These are phyloP conservation scores for Drosophila mojavensis DNA, from an alignment of 1,140 invertebrate genomes.

Conservation along the genomic window DNA sequence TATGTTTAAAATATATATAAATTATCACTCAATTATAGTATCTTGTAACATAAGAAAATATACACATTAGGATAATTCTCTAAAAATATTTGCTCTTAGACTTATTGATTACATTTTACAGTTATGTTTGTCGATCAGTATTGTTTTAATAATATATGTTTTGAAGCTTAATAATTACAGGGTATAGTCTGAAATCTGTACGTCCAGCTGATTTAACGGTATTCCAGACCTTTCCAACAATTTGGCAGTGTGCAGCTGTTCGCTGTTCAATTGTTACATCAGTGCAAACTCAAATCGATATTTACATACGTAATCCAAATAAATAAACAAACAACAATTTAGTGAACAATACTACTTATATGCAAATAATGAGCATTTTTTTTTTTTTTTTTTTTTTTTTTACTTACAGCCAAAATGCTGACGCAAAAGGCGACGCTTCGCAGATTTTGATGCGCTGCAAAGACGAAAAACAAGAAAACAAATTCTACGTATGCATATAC, in stretches of 20 bases:
- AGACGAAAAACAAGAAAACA: slow-evolving; percentile 31
- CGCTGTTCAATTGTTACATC: slow-evolving; percentile 3
- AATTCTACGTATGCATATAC: slow-evolving; percentile 7
- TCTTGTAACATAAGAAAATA: too few relatives aligned
- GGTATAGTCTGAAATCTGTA: too few relatives aligned
- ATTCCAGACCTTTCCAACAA: slow-evolving; percentile 14
- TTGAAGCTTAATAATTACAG: too few relatives aligned
- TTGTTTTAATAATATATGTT: too few relatives aligned
- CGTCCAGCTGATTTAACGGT: too few relatives aligned
- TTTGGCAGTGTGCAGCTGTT: not conserved
- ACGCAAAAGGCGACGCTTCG: slow-evolving; percentile 35
- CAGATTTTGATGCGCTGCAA: slow-evolving; percentile 10
- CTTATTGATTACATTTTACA: too few relatives aligned
- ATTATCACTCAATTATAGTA: too few relatives aligned
- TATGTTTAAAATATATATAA: too few relatives aligned
- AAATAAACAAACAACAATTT: slow-evolving; percentile 19
- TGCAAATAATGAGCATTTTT: slow-evolving; percentile 19
- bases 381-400: slow-evolving; percentile 15
- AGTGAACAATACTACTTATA: slow-evolving; percentile 14
- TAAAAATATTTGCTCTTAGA: too few relatives aligned
- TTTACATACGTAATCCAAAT: not conserved
- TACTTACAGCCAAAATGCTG: slow-evolving; percentile 42
- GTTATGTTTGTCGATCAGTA: too few relatives aligned
- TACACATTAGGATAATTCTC: too few relatives aligned
- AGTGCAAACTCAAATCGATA: not conserved